Evolutionary conservation across 2,797 vertebrate genomes (phyloP), one percentile per base, ranked within the genome.

Genomic region (Chaetophractus vellerosus): DNA sequence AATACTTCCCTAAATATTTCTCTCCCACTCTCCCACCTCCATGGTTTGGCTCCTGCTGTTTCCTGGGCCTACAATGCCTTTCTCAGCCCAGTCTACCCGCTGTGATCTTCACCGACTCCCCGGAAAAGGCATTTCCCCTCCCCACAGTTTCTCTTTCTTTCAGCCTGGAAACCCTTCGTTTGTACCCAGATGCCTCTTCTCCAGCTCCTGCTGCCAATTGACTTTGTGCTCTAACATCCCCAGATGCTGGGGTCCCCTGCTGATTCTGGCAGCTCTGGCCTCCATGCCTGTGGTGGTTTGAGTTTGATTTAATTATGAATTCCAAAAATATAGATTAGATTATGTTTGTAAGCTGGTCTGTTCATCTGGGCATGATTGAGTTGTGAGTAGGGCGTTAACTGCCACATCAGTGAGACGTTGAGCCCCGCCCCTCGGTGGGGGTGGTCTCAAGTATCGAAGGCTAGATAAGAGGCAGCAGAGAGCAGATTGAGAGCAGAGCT

Each of bases 1-100:
- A 85, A 86, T 52, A 89, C 78, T 88, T 95, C 91, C 84, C 96
- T 94, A 90, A 96, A 91, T 93, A 91, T 93, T 96, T 94, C 93
- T 91, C 91, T 96, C 94, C 95, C 88, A 88, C 95, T 86, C 63
- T 76, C 75, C 88, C 90, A 87, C 76, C 93, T 93, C 92, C 94
- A 41, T 48, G 41, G 41, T 75, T 74, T 75, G 31, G 16, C 14
- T 48, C 72, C 3, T 50, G 68, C 91, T 55, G 92, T 76, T 28
- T 50, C 84, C 64, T 83, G 50, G 63, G 91, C 81, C 86, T 69
- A 71, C 88, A 91, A 91, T 81, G 80, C 80, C 87, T 93, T 94
- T 84, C 86, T 93, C 83, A 41, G 93, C 76, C 83, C 76, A 14
- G 15, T 57, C 86, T 69, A 41, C 74, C 91, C 95, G 90, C 94